Evolutionary conservation across 2,113 vertebrate genomes (phyloP), one percentile per base, ranked within the genome.

Genomic region (Tursiops truncatus): DNA sequence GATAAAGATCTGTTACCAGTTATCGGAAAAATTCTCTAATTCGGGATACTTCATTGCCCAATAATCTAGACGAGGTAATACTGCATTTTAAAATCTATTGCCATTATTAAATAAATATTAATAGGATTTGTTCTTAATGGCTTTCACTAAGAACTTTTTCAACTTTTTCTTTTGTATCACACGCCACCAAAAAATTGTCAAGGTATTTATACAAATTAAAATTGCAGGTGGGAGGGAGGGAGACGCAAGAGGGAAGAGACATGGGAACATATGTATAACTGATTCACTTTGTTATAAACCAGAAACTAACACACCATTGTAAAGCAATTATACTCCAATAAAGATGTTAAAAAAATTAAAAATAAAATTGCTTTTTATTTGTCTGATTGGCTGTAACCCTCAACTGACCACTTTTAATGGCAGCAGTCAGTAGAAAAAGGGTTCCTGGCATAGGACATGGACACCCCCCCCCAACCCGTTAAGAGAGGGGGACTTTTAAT

Each of bases 1-100:
- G 58, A 23, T 2, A 53, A 74, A 74, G 38, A 67, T 58, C 70
- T 89, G 23, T 67, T 53, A 89, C 65, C 41, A 25, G 53, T 70
- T 86, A 60, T 33, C 26, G 65, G n/a, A 89, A 95, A 93, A 25
- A 21, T 23, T 56, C 17, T 93, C 79, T 77, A n/a, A 62, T 58
- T 81, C 14, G 7, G 65, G 83, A 56, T n/a, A 85, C 6, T 63
- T 70, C 3, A 60, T 2, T 15, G 58, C 3, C 38, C 21, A 41
- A 36, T 25, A 68, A 79, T n/a, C 28, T 15, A 60, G 80, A 53
- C 9, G 31, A 86, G 2, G 15, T 53, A 38, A 56, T 7, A 28
- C 17, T 56, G 21, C 3, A 60, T 53, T 88, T 88, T 26, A 70
- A 87, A 84, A 63, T 80, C 63, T 47, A 28, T 1, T 44, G 74